A percentile compares a stretch with the other conserved stretches of the same genome.
Evolutionary conservation across 2,113 vertebrate species (phyloP).

Genomic region (Verasper variegatus): DNA sequence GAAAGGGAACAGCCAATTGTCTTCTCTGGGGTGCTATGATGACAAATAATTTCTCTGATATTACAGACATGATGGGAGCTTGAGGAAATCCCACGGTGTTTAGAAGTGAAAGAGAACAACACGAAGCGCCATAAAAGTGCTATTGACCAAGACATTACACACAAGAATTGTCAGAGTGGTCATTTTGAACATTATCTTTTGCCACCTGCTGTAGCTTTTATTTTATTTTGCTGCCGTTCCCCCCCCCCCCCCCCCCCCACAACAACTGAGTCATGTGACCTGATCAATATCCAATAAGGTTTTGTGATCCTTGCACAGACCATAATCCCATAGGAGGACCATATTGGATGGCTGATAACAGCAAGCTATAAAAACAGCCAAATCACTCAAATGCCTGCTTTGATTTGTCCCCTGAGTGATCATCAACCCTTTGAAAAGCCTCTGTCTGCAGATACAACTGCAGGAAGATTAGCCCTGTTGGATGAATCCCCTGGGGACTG

Average conservation of each 20-base stretch:
- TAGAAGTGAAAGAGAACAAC: conserved; percentile 39
- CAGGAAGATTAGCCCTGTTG: conserved; percentile 53
- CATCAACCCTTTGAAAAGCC: conserved; percentile 58
- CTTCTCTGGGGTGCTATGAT: background rate
- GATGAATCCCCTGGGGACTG: conserved; percentile 6
- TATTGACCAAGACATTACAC: conserved; percentile 59
- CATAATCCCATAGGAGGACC: conserved; percentile 34
- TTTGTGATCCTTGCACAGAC: conserved; percentile 54
- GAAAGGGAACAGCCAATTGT: background rate
- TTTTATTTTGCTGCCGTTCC: conserved; percentile 24
- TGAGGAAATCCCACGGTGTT: conserved; percentile 22
- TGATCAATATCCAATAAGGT: conserved; percentile 79
- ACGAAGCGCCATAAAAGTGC: conserved; percentile 18
- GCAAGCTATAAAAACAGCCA: conserved; percentile 52
- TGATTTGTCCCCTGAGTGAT: conserved; percentile 45
- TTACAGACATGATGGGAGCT: conserved; percentile 17
- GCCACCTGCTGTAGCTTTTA: conserved; percentile 51
- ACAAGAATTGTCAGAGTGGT: conserved; percentile 50
- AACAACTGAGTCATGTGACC: conserved; percentile 36
- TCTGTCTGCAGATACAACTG: conserved; percentile 20
- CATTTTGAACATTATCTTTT: conserved; percentile 60
- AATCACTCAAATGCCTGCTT: conserved; percentile 42
- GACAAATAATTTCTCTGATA: conserved; percentile 13
- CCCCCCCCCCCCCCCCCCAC: conserved; percentile 19
- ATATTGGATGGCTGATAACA: conserved; percentile 61